These are phyloP conservation scores for Macrotrachela quadricornifera DNA, from an alignment of 1,140 invertebrate species.

Conservation along the genomic window DNA sequence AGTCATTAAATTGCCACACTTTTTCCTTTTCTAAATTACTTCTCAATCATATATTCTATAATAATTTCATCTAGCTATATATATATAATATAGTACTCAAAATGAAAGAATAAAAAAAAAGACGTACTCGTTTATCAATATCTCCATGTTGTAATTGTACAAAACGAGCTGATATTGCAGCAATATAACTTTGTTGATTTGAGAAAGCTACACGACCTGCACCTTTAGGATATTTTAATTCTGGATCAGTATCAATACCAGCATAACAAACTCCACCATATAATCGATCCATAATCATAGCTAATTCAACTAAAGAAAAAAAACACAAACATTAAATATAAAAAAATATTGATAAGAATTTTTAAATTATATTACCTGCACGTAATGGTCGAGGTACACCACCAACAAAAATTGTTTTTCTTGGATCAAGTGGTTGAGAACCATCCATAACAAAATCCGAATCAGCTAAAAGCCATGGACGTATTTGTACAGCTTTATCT, in stretches of 20 bases:
- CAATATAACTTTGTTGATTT: conserved; percentile 96
- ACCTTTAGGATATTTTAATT: conserved; percentile 97
- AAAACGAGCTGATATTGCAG: conserved; percentile 90
- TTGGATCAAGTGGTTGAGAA: conserved; percentile 80
- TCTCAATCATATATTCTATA: too few relatives aligned
- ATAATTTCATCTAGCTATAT: too few relatives aligned
- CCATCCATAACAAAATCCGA: conserved; percentile 93
- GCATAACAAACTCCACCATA: conserved; percentile 98
- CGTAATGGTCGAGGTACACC: conserved; percentile 91
- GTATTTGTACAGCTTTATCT: conserved; percentile 93
- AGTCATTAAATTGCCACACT: too few relatives aligned
- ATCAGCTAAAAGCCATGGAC: conserved; percentile 89
- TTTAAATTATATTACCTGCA: too few relatives aligned
- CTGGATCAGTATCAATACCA: conserved; percentile 96
- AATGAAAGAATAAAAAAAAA: too few relatives aligned
- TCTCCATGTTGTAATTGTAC: conserved; percentile 95
- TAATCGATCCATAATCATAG: conserved; percentile 93
- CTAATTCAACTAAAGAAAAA: conserved; percentile 51
- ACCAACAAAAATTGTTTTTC: conserved; percentile 97
- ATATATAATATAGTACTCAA: too few relatives aligned
- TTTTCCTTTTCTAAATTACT: too few relatives aligned
- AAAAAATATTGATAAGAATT: too few relatives aligned
- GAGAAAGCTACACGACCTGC: conserved; percentile 94
- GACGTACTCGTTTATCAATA: conserved; percentile 68
- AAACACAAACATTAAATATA: too few relatives aligned